Conservation (phyloP, 2,113 vertebrate species). For the Pseudonaja textilis region DNA sequence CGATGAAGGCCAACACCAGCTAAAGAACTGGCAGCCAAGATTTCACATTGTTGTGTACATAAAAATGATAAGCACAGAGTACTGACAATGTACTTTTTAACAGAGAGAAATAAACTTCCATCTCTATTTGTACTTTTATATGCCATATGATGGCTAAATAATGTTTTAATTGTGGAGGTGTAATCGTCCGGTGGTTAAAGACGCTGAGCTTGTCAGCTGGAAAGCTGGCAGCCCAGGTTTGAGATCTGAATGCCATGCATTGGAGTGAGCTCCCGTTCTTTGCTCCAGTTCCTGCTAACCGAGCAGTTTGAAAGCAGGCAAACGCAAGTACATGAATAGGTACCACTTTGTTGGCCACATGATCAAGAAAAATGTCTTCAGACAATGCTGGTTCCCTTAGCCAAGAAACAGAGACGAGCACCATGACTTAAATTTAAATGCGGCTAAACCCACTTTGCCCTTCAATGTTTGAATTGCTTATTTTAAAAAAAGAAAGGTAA, state of each 20-base stretch:
- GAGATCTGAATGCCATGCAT: not conserved
- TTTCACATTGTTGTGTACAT: not conserved
- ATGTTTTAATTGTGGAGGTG: not conserved
- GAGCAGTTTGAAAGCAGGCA: not conserved
- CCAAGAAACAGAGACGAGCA: not conserved
- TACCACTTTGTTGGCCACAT: not conserved
- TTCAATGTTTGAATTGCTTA: not conserved
- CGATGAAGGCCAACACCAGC: not conserved
- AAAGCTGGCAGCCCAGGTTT: not conserved
- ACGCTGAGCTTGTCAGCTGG: not conserved
- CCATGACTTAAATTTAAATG: not conserved
- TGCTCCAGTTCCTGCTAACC: not conserved
- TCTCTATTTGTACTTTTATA: not conserved
- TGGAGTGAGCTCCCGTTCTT: not conserved
- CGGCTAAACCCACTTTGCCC: not conserved
- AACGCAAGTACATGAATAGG: not conserved
- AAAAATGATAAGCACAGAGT: no score
- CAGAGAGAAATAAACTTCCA: not conserved
- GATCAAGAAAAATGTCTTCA: not conserved
- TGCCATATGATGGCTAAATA: not conserved
- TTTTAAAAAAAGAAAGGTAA: not conserved
- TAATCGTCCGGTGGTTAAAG: no score
- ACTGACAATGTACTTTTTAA: not conserved
- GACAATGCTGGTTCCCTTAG: not conserved
- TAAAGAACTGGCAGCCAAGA: not conserved